Evolutionary conservation across 2,797 vertebrate genomes (phyloP), one percentile per base, ranked within the genome.

Genomic region (Xenops minutus): DNA sequence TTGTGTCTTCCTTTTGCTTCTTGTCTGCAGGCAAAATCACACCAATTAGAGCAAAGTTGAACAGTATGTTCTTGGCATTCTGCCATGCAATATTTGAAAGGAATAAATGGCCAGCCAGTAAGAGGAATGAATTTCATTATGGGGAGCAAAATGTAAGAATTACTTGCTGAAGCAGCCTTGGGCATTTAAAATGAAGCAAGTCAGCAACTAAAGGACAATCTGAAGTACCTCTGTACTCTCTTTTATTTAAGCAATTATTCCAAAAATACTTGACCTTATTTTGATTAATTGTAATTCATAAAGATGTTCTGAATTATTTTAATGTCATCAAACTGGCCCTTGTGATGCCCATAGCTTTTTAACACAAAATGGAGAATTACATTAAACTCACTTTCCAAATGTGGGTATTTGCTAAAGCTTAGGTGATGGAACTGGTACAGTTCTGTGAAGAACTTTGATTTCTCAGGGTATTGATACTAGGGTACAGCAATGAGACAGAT

Each of bases 31-130:
- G 74, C 66, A 91, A 93, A 89, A 95, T 89, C 82, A 92, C 72
- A 95, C 64, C 83, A 95, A 92, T 95, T 95, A 94, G 68, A 93
- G 82, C 56, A 84, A 95, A 92, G 74, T 90, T 91, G 90, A 85
- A 95, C 88, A 86, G n/a, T 18, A 44, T 76, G 93, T 96, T 84
- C 91, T 66, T 83, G 92, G 88, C 77, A 82, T 41, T 81, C 37
- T 91, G 77, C 87, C 82, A 79, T 8, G 54, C 59, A 67, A 13
- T 86, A 88, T 78, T 48, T 75, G 84, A 92, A 92, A 78, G 86
- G 78, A 94, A 83, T 88, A 93, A 93, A 93, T 54, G 69, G 78
- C 49, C 44, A 94, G 68, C 17, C 54, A 91, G 39, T 44, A 89
- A 67, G 2, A 7, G 67, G 69, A 96, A 95, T 85, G 54, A 92